phyloP scores from a whole-genome alignment of 1,140 invertebrate species.

The Tetramorium simillimum region DNA sequence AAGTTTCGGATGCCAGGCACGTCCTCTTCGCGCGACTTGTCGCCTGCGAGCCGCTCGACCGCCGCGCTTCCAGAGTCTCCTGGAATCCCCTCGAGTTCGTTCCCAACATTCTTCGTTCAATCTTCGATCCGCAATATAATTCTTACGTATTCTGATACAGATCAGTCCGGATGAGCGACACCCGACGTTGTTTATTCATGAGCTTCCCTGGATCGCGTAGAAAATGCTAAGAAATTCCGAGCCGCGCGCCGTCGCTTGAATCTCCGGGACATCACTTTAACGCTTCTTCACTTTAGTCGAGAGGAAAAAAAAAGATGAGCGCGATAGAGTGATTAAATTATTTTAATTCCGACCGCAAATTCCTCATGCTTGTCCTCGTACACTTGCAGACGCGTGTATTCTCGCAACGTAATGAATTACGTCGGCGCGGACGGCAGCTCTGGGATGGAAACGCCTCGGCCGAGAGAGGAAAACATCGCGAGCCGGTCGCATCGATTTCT shows the following conservation, averaged over 20 bases:
- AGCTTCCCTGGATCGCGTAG: background rate
- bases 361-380: background rate
- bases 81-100: constrained; percentile 16
- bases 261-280: background rate
- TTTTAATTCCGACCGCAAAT: background rate
- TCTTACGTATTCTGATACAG: constrained; percentile 7
- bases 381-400: background rate
- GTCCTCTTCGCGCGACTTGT: background rate
- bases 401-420: constrained; percentile 31
- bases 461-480: constrained; percentile 6
- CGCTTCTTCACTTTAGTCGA: background rate
- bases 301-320: background rate
- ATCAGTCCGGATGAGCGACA: background rate
- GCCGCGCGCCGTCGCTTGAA: background rate
- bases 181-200: background rate
- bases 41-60: background rate
- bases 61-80: constrained; percentile 12
- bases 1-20: constrained; percentile 42
- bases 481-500: constrained; percentile 51
- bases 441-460: background rate
- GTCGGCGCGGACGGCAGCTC: background rate
- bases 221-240: background rate
- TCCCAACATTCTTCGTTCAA: constrained; percentile 31
- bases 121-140: background rate
- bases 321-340: background rate